Base-by-base conservation (phyloP, 2,888 invertebrate species). In the Dysmachus trigonus region DNA sequence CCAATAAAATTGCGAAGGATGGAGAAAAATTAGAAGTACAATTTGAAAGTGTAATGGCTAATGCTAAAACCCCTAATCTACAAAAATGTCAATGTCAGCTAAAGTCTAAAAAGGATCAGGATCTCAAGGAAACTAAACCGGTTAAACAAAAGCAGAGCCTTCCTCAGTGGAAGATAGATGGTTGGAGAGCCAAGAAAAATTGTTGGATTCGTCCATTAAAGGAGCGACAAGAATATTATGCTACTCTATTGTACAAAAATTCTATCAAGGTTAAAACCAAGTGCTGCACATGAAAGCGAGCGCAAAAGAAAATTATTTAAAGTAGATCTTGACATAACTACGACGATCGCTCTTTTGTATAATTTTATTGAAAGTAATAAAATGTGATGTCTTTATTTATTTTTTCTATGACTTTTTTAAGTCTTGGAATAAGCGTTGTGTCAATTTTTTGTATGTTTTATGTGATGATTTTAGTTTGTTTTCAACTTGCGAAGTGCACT, bases 111-210 rank as follows among this genome's bases (percentile, higher is more conserved):
- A 41, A 41, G 13, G 38, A 41, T 41, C 38, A 41, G 38, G 38
- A 41, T 41, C 2, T 13, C 38, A 10, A 41, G 13, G 13, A 41
- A 13, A 41, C 3, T 18, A 47, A 5, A n/a, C 1, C 6, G n/a
- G 15, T 27, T 41, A 13, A 4, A 15, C 2, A 22, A 31, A 81
- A 81, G 10, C 15, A 0, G 27, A 13, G 2, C 53, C n/a, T 5
- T 33, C 81, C 81, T 31, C 22, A 53, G 33, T 81, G 81, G 81
- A 81, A 81, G 31, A 13, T 53, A n/a, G 53, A 81, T 8, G 81
- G 81, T n/a, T 81, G 81, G 81, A 81, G 53, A 33, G 53, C 81
- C 6, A 53, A 30, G 18, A 15, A 81, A 33, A 81, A 53, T 53
- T 81, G 47, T 47, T 47, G 47, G 47, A 7, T 47, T n/a, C 47